These are phyloP conservation scores for Acrocephalus arundinaceus DNA, from an alignment of 2,113 vertebrate genomes.

Conservation along the genomic window DNA sequence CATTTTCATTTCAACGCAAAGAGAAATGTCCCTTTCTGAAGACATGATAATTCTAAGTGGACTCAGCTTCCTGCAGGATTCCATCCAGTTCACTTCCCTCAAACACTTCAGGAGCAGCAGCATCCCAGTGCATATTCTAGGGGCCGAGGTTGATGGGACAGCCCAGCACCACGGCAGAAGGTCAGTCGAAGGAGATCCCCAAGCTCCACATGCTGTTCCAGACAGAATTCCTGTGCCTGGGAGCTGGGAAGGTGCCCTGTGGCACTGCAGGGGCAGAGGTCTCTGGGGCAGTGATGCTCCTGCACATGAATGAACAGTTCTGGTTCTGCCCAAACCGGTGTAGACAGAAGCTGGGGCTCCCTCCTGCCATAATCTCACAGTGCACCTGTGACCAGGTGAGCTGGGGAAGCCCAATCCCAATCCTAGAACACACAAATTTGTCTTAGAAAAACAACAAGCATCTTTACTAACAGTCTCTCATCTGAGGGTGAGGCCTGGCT, in stretches of 20 bases:
- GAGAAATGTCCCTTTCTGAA: neutral
- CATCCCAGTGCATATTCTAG: neutral
- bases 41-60: neutral
- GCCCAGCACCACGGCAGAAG: neutral
- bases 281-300: neutral
- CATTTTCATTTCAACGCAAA: neutral
- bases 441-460: accelerated
- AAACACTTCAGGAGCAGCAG: neutral
- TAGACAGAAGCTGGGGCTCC: neutral
- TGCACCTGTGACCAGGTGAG: accelerated
- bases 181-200: neutral
- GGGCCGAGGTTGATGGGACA: neutral
- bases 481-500: neutral
- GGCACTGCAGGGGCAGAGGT: neutral
- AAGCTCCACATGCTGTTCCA: neutral
- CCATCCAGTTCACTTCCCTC: neutral
- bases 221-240: neutral
- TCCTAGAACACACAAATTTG: neutral
- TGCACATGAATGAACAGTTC: neutral
- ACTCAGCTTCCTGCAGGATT: neutral
- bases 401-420: neutral
- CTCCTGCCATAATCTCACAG: neutral
- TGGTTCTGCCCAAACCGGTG: neutral
- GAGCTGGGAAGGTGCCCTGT: neutral
- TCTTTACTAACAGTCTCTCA: neutral